Evolutionary conservation across 1,140 invertebrate species (phyloP), one percentile per base, ranked within the genome.

Genomic region (Neuroterus valhalla): DNA sequence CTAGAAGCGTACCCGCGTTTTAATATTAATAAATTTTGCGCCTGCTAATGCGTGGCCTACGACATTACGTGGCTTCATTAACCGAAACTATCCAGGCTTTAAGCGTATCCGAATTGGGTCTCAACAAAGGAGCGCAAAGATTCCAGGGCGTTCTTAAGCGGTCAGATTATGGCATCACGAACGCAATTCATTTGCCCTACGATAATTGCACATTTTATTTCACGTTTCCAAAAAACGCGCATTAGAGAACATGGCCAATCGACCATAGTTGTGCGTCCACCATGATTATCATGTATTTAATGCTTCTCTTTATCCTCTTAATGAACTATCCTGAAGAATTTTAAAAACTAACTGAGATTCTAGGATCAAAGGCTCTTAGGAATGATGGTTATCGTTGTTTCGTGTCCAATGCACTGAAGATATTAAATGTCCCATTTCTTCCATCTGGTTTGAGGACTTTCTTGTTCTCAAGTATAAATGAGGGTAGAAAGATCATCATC

Each of bases 11-110:
- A 48, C 19, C 38, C 55, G 17, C 19, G 26, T 67, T 79, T 72
- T 77, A 78, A 81, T 78, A 77, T 78, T 76, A 77, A 78, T 78
- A 81, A 78, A 72, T 82, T 82, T 66, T 66, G 62, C 15, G 66
- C 48, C 68, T 19, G 45, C 70, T 71, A 71, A 80, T 66, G 62
- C 50, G 14, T 43, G 31, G 21, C 42, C 45, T 19, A 11, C 10
- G 55, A 69, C 46, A 52, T 72, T 77, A 74, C 70, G 68, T 48
- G 71, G 66, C 74, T 80, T 82, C 79, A 81, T 82, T 82, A 82
- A 80, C 70, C 67, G 55, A 43, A 69, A 71, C 26, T 52, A 67
- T 74, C 67, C 46, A 62, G 52, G 21, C 52, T 26, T 26, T 4
- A 62, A 62, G 21, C 21, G 23, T 62, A 62, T 62, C 23, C 21